These are phyloP conservation scores for Lampris incognitus DNA, from an alignment of 2,113 vertebrate species.

Conservation along the genomic window DNA sequence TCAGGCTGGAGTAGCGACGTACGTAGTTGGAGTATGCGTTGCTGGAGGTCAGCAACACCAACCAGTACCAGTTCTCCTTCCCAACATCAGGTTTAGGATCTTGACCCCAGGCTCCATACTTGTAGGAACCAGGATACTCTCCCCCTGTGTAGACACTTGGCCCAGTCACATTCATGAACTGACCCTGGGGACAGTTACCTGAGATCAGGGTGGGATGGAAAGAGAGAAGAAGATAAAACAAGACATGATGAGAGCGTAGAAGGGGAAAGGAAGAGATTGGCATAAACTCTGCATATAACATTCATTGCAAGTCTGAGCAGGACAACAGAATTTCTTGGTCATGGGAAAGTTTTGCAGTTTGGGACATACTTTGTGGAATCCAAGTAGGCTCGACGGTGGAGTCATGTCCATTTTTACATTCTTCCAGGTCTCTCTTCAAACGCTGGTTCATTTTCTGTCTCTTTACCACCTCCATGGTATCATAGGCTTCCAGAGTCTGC, in stretches of 20 bases:
- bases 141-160: slow-evolving; percentile 67
- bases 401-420: slow-evolving; percentile 54
- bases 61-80: slow-evolving; percentile 79
- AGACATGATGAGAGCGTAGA: neutral
- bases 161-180: slow-evolving; percentile 59
- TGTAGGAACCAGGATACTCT: slow-evolving; percentile 70
- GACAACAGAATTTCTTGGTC: too few relatives aligned
- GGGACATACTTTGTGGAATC: slow-evolving; percentile 42
- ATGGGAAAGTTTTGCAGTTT: neutral
- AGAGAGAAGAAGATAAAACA: neutral
- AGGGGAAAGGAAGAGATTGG: neutral
- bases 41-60: slow-evolving; percentile 70
- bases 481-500: slow-evolving; percentile 68
- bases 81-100: slow-evolving; percentile 77
- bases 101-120: slow-evolving; percentile 80
- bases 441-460: slow-evolving; percentile 61
- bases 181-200: slow-evolving; percentile 74
- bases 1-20: slow-evolving; percentile 73
- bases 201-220: neutral
- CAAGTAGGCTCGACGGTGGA: slow-evolving; percentile 30
- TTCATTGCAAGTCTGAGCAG: too few relatives aligned
- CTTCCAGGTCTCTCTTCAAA: slow-evolving; percentile 68
- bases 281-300: too few relatives aligned
- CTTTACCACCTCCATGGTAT: slow-evolving; percentile 69
- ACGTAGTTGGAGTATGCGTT: slow-evolving; percentile 68